Percentiles rank a stretch among this genome's conserved stretches.
These are phyloP conservation scores for Synanthedon vespiformis DNA, from an alignment of 2,888 invertebrate species.

Conservation along the genomic window DNA sequence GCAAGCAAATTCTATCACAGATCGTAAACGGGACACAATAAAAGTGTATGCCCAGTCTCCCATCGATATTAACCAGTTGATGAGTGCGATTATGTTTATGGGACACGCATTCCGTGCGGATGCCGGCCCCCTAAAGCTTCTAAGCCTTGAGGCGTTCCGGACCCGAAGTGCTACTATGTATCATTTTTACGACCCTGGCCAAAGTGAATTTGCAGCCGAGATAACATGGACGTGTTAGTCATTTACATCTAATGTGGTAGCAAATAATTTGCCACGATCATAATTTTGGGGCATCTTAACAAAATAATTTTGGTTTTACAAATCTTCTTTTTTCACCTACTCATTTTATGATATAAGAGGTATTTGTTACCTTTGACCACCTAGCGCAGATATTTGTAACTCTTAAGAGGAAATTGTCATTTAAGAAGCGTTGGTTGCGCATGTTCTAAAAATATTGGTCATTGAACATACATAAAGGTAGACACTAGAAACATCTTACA, in stretches of 20 bases:
- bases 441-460: no score
- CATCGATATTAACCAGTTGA: slow-evolving; percentile 45
- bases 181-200: slow-evolving; percentile 58
- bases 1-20: slow-evolving; percentile 41
- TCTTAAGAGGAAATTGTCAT: no score
- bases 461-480: no score
- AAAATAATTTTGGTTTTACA: no score
- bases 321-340: no score
- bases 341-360: no score
- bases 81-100: slow-evolving; percentile 61
- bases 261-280: slow-evolving; percentile 8
- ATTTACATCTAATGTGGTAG: slow-evolving; percentile 42
- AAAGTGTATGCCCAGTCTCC: slow-evolving; percentile 30
- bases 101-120: slow-evolving; percentile 31
- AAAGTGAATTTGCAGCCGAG: slow-evolving; percentile 64
- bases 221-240: slow-evolving; percentile 57
- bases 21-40: slow-evolving; percentile 44
- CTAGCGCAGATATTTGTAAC: no score
- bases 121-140: slow-evolving; percentile 30
- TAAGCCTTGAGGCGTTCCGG: slow-evolving; percentile 41
- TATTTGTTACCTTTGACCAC: no score
- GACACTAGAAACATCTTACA: no score
- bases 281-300: not conserved
- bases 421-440: no score
- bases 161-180: slow-evolving; percentile 47